These are phyloP conservation scores for Cepaea hortensis DNA, from an alignment of 2,888 invertebrate species.

Conservation along the genomic window DNA sequence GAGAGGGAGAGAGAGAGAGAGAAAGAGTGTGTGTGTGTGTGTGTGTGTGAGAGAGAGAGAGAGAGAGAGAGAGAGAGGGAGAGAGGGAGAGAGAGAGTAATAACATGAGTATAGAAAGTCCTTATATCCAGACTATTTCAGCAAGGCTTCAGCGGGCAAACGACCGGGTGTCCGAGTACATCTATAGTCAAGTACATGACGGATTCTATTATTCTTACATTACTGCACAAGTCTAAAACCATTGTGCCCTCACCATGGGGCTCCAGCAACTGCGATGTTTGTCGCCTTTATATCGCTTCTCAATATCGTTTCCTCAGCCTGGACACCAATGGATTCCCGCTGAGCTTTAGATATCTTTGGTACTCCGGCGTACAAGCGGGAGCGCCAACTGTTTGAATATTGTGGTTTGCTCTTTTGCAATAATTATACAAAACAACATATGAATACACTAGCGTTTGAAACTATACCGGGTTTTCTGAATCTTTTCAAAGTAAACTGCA, in stretches of 20 bases:
- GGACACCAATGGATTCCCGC: background rate
- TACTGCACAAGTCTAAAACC: background rate
- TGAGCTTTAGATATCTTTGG: background rate
- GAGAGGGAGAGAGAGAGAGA: background rate
- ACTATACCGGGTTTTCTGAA: background rate
- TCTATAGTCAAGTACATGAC: background rate
- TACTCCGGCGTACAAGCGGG: background rate
- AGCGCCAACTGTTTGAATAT: background rate
- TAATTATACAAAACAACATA: background rate
- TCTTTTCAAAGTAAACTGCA: constrained; percentile 3
- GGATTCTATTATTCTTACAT: constrained; percentile 43
- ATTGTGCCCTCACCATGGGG: constrained; percentile 29
- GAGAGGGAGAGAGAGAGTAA: too few species aligned
- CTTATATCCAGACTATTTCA: too few species aligned
- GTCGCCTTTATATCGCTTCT: background rate
- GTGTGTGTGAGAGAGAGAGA: too few species aligned
- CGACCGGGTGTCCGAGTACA: background rate
- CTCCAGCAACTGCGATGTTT: background rate
- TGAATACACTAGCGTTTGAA: constrained; percentile 5
- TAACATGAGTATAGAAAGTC: too few species aligned
- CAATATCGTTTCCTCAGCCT: background rate
- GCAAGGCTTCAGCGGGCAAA: too few species aligned
- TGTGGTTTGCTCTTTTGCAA: constrained; percentile 35
- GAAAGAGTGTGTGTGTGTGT: background rate
- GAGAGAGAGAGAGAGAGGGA: too few species aligned